Base-by-base conservation (phyloP, 2,113 vertebrate species). In the Platichthys stellatus region DNA sequence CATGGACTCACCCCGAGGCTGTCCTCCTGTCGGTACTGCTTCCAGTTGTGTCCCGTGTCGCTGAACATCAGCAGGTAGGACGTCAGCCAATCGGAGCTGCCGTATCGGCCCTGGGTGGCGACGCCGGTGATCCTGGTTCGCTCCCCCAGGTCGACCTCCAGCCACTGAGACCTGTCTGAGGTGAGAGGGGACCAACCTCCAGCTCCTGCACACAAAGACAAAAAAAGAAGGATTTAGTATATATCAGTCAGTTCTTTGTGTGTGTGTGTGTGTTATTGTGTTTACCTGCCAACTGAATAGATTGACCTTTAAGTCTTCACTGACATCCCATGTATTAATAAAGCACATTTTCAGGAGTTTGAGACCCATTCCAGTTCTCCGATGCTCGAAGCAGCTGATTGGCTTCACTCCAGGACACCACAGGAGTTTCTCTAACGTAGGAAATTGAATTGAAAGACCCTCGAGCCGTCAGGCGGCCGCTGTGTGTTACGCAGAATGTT, bases 161-260 rank as follows among this genome's bases (percentile, higher is more conserved):
- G 78, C 97, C 97, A 98, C 49, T 97, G 97, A 64, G 96, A 95
- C 72, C 93, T 92, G 88, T 97, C 95, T 5, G 96, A 97, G 68
- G 95, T 82, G 79, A 95, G 89, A 13, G 97, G 97, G 76, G 96
- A 96, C 97, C 97, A 98, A 45, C 97, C 97, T 83, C 97, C 97
- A 69, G 97, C 97, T 89, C 97, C 97, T 97, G 89, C 3, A 28
- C 20, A 87, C 74, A 23, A 18, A 40, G 28, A 54, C 21, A 8
- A 8, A 77, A 70, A 13, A 5, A 2, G 23, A 7, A 6, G 4
- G 18, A 51, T 15, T 45, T 15, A 45, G 2, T 15, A 45, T 15
- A 45, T 45, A 14, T 15, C 13, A 45, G 14, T 47, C 45, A 17
- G 14, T 47, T 13, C 7, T 0, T 9, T 49, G 31, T 53, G 26